Percentiles rank a stretch among this genome's conserved stretches.
Evolutionary conservation across 1,140 invertebrate genomes (phyloP).

Genomic region (Euwallacea similis): DNA sequence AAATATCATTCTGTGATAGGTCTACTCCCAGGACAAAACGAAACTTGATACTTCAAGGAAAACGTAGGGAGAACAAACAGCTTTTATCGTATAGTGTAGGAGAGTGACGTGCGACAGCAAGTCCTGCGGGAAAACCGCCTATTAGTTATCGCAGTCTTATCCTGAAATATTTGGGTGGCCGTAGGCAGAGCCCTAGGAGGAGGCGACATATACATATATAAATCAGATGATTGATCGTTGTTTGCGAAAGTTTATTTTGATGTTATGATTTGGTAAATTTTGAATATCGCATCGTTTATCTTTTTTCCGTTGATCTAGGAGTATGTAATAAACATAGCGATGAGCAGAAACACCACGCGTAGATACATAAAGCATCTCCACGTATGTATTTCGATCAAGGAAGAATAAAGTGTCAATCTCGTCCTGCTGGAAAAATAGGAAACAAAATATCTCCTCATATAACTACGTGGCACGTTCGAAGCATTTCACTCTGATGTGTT

Average conservation of each 20-base stretch:
- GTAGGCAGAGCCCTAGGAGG: background rate
- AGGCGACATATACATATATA: background rate
- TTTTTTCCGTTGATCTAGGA: too few relatives aligned
- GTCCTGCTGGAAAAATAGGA: background rate
- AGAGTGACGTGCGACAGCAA: slow-evolving; percentile 18
- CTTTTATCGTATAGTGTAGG: slow-evolving; percentile 18
- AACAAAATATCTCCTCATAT: background rate
- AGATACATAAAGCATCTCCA: too few relatives aligned
- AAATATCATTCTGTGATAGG: background rate
- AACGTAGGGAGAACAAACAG: slow-evolving; percentile 22
- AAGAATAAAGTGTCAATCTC: too few relatives aligned
- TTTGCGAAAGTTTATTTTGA: slow-evolving; percentile 1
- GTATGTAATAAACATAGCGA: too few relatives aligned
- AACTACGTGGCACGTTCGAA: slow-evolving; percentile 1
- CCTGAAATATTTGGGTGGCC: slow-evolving; percentile 8
- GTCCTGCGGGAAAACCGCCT: slow-evolving; percentile 24
- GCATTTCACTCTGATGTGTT: slow-evolving; percentile 12
- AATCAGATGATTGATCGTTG: slow-evolving; percentile 11
- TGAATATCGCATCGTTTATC: too few relatives aligned
- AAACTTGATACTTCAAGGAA: slow-evolving; percentile 22
- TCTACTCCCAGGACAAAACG: slow-evolving; percentile 7
- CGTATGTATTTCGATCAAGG: too few relatives aligned
- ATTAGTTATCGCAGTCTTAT: slow-evolving; percentile 25
- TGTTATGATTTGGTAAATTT: background rate
- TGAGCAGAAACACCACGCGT: too few relatives aligned